Evolutionary conservation across 1,140 invertebrate genomes (phyloP).

Genomic region (Drosophila hydei): DNA sequence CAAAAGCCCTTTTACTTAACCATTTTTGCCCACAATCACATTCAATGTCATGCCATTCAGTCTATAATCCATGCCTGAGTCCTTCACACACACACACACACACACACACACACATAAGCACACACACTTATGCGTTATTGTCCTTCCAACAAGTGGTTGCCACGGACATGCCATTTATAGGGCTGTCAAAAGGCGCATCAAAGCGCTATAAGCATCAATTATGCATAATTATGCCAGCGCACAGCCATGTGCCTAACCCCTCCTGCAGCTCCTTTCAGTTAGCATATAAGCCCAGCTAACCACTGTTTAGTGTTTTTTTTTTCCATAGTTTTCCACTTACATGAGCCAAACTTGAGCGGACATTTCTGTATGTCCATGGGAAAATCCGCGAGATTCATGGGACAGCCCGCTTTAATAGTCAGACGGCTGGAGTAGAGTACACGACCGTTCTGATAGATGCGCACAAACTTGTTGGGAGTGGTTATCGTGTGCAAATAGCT

Average conservation of each 20-base stretch:
- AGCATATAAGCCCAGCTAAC: background rate
- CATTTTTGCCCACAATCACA: constrained; percentile 12
- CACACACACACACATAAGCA: background rate
- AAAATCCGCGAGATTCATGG: constrained; percentile 96
- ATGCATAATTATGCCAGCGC: constrained; percentile 69
- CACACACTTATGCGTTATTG: constrained; percentile 4
- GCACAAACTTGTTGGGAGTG: constrained; percentile 94
- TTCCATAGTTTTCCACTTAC: constrained; percentile 86
- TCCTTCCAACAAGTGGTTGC: constrained; percentile 67
- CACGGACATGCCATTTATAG: constrained; percentile 36
- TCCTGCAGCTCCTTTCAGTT: too few relatives aligned
- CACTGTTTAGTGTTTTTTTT: constrained; percentile 5
- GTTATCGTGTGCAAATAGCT: constrained; percentile 95
- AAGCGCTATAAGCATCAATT: constrained; percentile 66
- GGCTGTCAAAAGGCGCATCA: constrained; percentile 48
- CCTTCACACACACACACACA: background rate
- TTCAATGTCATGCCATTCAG: constrained; percentile 65
- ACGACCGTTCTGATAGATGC: constrained; percentile 91
- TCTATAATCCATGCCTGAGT: constrained; percentile 1
- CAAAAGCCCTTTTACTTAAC: constrained; percentile 30
- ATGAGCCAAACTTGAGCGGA: constrained; percentile 93
- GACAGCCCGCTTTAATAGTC: constrained; percentile 96
- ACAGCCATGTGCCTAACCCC: constrained; percentile 14
- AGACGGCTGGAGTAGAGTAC: constrained; percentile 93
- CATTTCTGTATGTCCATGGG: constrained; percentile 96